Evolutionary conservation across 2,797 vertebrate genomes (phyloP), one percentile per base, ranked within the genome.

Genomic region (Paratrypauchen microcephalus): DNA sequence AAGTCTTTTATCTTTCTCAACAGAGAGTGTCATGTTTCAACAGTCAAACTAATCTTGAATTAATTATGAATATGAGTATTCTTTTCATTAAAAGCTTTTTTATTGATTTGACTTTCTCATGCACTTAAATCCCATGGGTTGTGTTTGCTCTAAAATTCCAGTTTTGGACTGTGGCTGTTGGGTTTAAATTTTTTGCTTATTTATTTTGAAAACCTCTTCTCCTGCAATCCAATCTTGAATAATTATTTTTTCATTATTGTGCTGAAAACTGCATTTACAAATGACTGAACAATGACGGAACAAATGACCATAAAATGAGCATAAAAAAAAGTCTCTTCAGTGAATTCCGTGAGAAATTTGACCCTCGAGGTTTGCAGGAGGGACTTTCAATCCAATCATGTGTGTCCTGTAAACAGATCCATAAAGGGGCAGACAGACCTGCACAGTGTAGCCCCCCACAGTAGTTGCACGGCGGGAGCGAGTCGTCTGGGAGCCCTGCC

Each of bases 371-470:
- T 32, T 60, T 60, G 30, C 28, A 60, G 18, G 8, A 36, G 58
- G 57, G 57, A 32, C 26, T 36, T 36, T 36, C 9, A 60, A 60
- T 60, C 58, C 58, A 19, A 19, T 60, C 58, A 36, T n/a, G 58
- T 36, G 58, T 60, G 30, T 32, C 58, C 19, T 60, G 58, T n/a
- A 36, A 60, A 63, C 36, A 41, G 32, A 62, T 16, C 8, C 13
- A 24, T 26, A 55, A 36, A 66, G n/a, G 13, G 64, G 24, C 26
- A 2, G 15, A 24, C 66, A 52, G 45, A 90, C 91, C 97, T 99
- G 97, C 1, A 99, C 96, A 0, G 97, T 99, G 89, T 97, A 99
- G 80, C 94, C 92, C 59, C 94, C 95, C 5, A 97, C 92, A 0
- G 94, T 95, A 2, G 96, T 96, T 76, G 97, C 97, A 48, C 97